phyloP scores from a whole-genome alignment of 2,888 invertebrate genomes.

The Drosophila maculinotata region DNA sequence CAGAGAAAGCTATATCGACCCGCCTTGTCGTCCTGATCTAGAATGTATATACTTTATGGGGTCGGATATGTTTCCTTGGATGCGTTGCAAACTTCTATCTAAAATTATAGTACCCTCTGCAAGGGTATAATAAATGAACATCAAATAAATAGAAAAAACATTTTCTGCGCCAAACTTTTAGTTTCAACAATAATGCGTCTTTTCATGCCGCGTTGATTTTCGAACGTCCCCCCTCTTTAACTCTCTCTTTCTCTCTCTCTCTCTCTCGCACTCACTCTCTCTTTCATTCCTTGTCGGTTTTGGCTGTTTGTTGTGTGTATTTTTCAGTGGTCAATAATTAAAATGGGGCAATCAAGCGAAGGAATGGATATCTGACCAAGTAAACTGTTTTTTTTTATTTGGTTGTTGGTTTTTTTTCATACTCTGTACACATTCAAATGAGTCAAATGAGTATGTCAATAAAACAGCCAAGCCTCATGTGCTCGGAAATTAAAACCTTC shows the following conservation, averaged over 20 bases:
- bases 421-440: slow-evolving; percentile 18
- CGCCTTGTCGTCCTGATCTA: no score
- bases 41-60: no score
- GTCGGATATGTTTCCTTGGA: no score
- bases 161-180: slow-evolving; percentile 57
- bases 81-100: no score
- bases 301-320: no score
- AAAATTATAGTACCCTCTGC: no score
- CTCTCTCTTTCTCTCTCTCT: slow-evolving; percentile 3
- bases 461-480: no score
- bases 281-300: slow-evolving; percentile 5
- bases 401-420: slow-evolving; percentile 2
- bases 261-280: slow-evolving; percentile 9
- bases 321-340: slow-evolving; percentile 55
- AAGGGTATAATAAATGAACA: slow-evolving; percentile 44
- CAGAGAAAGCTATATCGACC: no score
- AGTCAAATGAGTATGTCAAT: no score
- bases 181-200: slow-evolving; percentile 65
- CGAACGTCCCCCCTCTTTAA: no score
- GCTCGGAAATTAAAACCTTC: no score
- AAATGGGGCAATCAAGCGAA: slow-evolving; percentile 58
- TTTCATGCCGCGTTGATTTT: slow-evolving; percentile 58
- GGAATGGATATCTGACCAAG: slow-evolving; percentile 51
- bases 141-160: slow-evolving; percentile 40
- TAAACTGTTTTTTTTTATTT: slow-evolving; percentile 44